Evolutionary conservation across 2,888 invertebrate genomes (phyloP), one percentile per base, ranked within the genome.

Genomic region (Ypsolopha sequella): DNA sequence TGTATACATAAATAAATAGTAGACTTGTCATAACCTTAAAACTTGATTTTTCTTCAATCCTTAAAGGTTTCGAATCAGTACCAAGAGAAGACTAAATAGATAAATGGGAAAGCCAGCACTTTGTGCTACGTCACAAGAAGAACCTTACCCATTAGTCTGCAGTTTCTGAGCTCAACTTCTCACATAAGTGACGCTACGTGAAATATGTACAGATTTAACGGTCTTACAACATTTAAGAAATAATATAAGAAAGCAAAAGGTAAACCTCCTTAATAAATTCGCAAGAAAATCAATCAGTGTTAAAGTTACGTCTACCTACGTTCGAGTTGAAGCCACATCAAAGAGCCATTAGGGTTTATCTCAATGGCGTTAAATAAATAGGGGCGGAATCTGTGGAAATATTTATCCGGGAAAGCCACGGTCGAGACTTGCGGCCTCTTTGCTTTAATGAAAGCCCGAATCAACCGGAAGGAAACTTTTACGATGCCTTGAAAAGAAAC

Each of bases 301-400:
- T 74, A 80, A 82, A 84, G 73, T 79, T 76, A 68, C 71, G 66
- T 72, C 71, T 68, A 64, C 67, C 66, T 68, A 66, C 24, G 44
- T 10, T 35, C 14, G 33, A 73, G 68, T 68, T 61, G 57, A 58
- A 71, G 74, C 80, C 82, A 80, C 85, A 85, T 85, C 84, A 84
- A 84, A 84, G 81, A 67, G 66, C 73, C 76, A 82, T 85, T 84
- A 82, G 67, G 73, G 77, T 79, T 77, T 78, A 84, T 82, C 77
- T 82, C 73, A 76, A 79, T 73, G 75, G 76, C 80, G 73, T 71
- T 73, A 76, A 80, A 80, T 80, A 82, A 84, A 82, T 84, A 84
- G 76, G 75, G 76, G 72, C 68, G 70, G 73, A 81, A 80, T 81
- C 80, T 80, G 76, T 62, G 76, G 66, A 74, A 82, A 80, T 77